Evolutionary conservation across 2,113 vertebrate species (phyloP), one percentile per base, ranked within the genome.

Genomic region (Forbesichthys papilliferus): DNA sequence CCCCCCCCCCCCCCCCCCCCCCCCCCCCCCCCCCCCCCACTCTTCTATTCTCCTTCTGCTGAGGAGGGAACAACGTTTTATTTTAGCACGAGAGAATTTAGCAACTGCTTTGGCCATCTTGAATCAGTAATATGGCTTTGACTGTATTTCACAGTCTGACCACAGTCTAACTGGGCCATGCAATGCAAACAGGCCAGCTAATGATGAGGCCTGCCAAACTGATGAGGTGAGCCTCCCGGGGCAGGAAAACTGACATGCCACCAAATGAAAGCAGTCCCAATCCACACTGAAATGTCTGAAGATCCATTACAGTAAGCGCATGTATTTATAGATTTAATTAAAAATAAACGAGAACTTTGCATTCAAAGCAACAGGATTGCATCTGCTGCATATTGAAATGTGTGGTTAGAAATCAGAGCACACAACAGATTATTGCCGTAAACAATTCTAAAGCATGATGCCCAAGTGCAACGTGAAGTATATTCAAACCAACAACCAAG

Each of bases 21-120:
- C n/a, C n/a, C n/a, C n/a, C n/a, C n/a, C n/a, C n/a, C n/a, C n/a
- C n/a, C n/a, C n/a, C n/a, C n/a, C n/a, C n/a, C n/a, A n/a, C 1
- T 27, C 27, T 27, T 42, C 36, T 3, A 42, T 42, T 42, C 7
- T 42, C 4, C 36, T 5, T 4, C 36, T 16, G 12, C 10, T 20
- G 16, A 3, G 20, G 56, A 9, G 18, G 11, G 56, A 58, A 11
- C 1, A 58, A 58, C 12, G 18, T 58, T 58, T 58, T 34, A 83
- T 55, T 70, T 46, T 47, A 65, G 68, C 81, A 76, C 68, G 42
- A 52, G 81, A 59, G 69, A 78, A 71, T 77, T 81, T 66, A 63
- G 69, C 58, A 66, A 59, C 69, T 69, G 16, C 6, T 53, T 46
- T 11, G 20, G 51, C 42, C 42, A 49, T 20, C 52, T 64, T 2